A percentile compares a stretch with the other conserved stretches of the same genome.
These are phyloP conservation scores for Macrotus californicus DNA, from an alignment of 2,113 vertebrate genomes.

Conservation along the genomic window DNA sequence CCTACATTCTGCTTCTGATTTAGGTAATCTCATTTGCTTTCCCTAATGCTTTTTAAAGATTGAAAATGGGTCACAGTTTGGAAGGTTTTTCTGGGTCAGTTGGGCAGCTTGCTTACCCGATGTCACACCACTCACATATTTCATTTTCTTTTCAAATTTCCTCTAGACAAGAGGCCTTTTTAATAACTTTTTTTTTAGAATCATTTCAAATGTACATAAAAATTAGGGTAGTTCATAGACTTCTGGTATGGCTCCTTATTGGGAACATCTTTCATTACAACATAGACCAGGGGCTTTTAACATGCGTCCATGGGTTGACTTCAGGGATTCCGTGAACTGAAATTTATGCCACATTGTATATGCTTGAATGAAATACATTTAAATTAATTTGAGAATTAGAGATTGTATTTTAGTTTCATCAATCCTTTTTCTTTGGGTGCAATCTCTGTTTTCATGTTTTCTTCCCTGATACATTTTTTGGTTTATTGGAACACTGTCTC, in stretches of 20 bases:
- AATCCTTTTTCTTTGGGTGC: background rate
- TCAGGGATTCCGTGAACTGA: background rate
- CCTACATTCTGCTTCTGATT: background rate
- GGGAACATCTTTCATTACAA: background rate
- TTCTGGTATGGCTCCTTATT: background rate
- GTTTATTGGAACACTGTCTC: background rate
- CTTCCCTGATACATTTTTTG: background rate
- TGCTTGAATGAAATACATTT: background rate
- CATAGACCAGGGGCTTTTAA: background rate
- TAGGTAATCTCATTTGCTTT: background rate
- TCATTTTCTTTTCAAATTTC: background rate
- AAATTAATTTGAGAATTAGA: background rate
- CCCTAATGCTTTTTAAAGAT: background rate
- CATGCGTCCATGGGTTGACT: background rate
- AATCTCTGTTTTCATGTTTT: background rate
- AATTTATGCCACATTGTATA: background rate
- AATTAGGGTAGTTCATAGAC: background rate
- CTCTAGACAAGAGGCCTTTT: background rate
- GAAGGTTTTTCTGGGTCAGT: background rate
- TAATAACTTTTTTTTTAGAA: background rate
- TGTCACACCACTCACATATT: background rate
- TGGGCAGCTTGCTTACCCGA: background rate
- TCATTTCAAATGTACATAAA: background rate
- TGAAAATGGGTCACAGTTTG: background rate
- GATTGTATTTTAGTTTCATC: background rate